Conservation (phyloP, 1,140 invertebrate species). For the Dendrolimus kikuchii region DNA sequence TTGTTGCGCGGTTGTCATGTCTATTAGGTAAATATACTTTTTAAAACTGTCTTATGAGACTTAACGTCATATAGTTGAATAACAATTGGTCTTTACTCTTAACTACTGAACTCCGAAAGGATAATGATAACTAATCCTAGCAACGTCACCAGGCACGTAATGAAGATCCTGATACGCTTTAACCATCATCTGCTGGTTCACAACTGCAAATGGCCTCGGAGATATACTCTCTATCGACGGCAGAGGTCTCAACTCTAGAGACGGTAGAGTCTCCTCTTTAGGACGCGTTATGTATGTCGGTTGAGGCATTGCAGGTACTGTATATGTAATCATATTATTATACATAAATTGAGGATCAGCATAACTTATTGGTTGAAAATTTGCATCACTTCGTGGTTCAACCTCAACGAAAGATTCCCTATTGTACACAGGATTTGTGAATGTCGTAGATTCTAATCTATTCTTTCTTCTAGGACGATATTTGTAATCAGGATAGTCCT, state of each 20-base stretch:
- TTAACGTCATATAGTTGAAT: too few relatives aligned
- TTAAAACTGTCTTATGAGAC: too few relatives aligned
- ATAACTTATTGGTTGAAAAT: slow-evolving; percentile 44
- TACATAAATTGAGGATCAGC: slow-evolving; percentile 53
- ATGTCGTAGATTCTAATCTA: slow-evolving; percentile 57
- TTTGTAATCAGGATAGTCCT: slow-evolving; percentile 83
- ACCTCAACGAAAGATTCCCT: slow-evolving; percentile 48
- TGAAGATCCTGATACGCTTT: slow-evolving; percentile 68
- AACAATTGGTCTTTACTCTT: too few relatives aligned
- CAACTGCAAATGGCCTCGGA: slow-evolving; percentile 55
- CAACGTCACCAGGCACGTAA: slow-evolving; percentile 54
- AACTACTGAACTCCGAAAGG: slow-evolving; percentile 56
- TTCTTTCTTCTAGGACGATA: slow-evolving; percentile 80
- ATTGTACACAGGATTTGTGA: slow-evolving; percentile 36
- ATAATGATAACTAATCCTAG: slow-evolving; percentile 60
- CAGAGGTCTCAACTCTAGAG: slow-evolving; percentile 48
- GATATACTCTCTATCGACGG: slow-evolving; percentile 65
- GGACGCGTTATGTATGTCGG: slow-evolving; percentile 46
- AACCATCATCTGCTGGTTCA: slow-evolving; percentile 70
- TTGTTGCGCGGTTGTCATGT: too few relatives aligned
- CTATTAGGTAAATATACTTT: too few relatives aligned
- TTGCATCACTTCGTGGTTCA: slow-evolving; percentile 36
- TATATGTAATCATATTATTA: slow-evolving; percentile 59
- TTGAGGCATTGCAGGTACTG: slow-evolving; percentile 53
- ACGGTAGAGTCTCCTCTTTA: slow-evolving; percentile 46